Evolutionary conservation across 2,797 vertebrate species (phyloP).

Genomic region (Urocyon cinereoargenteus): DNA sequence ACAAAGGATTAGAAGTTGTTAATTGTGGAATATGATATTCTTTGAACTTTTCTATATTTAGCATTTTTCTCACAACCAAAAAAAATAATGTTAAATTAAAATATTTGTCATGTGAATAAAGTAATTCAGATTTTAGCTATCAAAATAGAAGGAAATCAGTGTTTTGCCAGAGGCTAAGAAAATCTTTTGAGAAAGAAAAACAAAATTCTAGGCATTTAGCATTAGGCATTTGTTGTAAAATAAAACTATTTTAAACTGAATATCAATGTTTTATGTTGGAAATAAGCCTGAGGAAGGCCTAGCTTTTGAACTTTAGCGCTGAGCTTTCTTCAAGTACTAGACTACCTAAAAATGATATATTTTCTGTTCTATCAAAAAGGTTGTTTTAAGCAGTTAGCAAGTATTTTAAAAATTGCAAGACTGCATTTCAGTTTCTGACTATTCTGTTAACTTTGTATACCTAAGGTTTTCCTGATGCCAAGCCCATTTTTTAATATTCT

Average conservation of each 20-base stretch:
- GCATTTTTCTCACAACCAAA: conserved; percentile 53
- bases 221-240: conserved; percentile 62
- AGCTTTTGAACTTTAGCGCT: conserved; percentile 28
- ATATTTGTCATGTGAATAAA: conserved; percentile 55
- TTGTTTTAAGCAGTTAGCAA: conserved; percentile 41
- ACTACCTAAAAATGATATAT: conserved; percentile 37
- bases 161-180: conserved; percentile 53
- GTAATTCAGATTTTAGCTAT: conserved; percentile 64
- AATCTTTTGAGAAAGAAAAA: conserved; percentile 48
- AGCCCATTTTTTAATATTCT: not conserved
- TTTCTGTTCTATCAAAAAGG: conserved; percentile 2
- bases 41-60: conserved; percentile 56
- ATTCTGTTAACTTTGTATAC: not conserved
- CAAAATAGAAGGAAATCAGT: conserved; percentile 46
- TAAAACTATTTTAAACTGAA: conserved; percentile 59
- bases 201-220: conserved; percentile 41
- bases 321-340: not conserved
- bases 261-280: conserved; percentile 41
- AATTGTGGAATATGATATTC: conserved; percentile 19
- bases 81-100: conserved; percentile 68
- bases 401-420: conserved; percentile 48
- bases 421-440: not conserved
- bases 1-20: conserved; percentile 43
- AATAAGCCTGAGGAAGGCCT: conserved; percentile 1
- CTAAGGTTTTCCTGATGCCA: not conserved